Evolutionary conservation across 2,797 vertebrate genomes (phyloP).

Genomic region (Neosilurus hyrtlii): DNA sequence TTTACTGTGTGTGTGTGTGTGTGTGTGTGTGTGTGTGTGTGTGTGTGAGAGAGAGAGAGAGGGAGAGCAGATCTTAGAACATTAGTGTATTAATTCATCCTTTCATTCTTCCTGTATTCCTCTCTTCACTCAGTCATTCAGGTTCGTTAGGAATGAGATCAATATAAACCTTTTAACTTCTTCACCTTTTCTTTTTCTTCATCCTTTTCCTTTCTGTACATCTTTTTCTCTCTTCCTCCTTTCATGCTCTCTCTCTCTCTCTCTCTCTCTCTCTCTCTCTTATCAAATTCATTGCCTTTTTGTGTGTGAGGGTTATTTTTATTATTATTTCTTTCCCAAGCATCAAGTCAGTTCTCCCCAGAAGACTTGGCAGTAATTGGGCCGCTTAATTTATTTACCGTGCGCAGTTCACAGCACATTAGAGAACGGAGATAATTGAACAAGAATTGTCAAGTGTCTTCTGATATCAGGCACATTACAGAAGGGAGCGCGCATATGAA

Average conservation of each 20-base stretch:
- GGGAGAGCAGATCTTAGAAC: not conserved
- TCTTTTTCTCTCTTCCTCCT: conserved; percentile 11
- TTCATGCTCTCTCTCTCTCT: conserved; percentile 35
- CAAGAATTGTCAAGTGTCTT: conserved; percentile 99
- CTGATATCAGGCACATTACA: conserved; percentile 99
- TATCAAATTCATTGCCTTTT: not conserved
- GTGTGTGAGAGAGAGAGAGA: not conserved
- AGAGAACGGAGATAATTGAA: conserved; percentile 99
- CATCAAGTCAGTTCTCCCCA: conserved; percentile 88
- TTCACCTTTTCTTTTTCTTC: not conserved
- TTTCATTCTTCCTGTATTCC: conserved; percentile 32
- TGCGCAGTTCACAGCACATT: conserved; percentile 99
- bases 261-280: not conserved
- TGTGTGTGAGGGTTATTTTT: conserved; percentile 70
- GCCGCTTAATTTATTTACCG: conserved; percentile 99
- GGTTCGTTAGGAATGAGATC: not conserved
- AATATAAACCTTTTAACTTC: conserved; percentile 24
- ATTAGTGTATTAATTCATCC: conserved; percentile 15
- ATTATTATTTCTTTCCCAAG: conserved; percentile 69
- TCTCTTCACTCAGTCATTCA: conserved; percentile 15
- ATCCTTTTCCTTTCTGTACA: not conserved
- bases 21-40: not conserved
- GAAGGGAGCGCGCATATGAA: conserved; percentile 99
- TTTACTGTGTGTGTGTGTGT: too few relatives aligned
- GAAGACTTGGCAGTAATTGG: conserved; percentile 99